phyloP scores from a whole-genome alignment of 2,888 invertebrate species.

The Microctonus aethiopoides region DNA sequence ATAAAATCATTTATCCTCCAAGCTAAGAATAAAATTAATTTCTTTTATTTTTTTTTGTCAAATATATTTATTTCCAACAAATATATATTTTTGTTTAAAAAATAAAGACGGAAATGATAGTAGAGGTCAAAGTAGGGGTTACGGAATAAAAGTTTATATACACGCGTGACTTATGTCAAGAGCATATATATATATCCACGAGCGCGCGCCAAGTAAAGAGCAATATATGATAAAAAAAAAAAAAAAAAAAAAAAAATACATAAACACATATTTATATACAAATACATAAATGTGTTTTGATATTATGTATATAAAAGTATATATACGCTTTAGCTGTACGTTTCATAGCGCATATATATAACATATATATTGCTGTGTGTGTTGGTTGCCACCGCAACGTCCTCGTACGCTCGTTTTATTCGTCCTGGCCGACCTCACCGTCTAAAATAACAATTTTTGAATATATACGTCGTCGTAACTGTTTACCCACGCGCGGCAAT shows the following conservation, averaged over 20 bases:
- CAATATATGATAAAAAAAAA: constrained; percentile 47
- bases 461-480: constrained; percentile 12
- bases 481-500: constrained; percentile 15
- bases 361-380: no score
- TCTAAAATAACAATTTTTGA: constrained; percentile 52
- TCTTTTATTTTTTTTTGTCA: no score
- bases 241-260: no score
- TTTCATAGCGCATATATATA: no score
- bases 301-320: no score
- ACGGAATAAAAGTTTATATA: constrained; percentile 48
- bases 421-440: constrained; percentile 62
- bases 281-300: neutral
- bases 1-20: no score
- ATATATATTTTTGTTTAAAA: no score
- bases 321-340: no score
- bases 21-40: no score
- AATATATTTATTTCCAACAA: no score
- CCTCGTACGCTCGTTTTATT: constrained; percentile 61
- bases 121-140: constrained; percentile 56
- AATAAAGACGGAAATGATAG: constrained; percentile 57
- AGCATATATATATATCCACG: neutral
- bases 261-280: no score
- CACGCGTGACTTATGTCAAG: constrained; percentile 30
- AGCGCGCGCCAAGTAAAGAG: constrained; percentile 14
- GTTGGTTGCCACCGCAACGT: constrained; percentile 42